Base-by-base conservation (phyloP, 2,888 invertebrate species). In the Rotaria sp. region DNA sequence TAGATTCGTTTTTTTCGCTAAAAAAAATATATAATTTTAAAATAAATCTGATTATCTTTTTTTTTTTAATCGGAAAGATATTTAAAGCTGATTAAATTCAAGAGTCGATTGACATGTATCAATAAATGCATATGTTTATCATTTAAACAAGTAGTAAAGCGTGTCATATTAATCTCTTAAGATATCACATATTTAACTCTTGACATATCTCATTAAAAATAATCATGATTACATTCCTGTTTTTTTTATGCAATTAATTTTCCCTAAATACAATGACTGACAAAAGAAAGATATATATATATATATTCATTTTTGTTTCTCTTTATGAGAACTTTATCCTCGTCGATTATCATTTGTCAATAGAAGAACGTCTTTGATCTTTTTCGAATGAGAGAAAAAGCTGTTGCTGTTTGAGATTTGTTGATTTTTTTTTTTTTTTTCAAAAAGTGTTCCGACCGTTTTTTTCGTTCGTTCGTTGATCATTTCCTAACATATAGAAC, bases 371-470 rank as follows among this genome's bases (percentile, higher is more conserved):
- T 57, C 57, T 57, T 57, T 57, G 57, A 57, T 57, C 57, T 57
- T 57, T 26, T 13, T n/a, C 8, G 11, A 24, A 24, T 18, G 26
- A 57, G 57, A 57, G 18, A 57, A 26, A 57, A 57, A 57, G 57
- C 57, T 57, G 57, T 57, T 57, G 57, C 57, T 57, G 57, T n/a
- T 57, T 57, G 57, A 57, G n/a, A 50, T 50, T 50, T 18, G 50
- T 50, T 18, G n/a, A n/a, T n/a, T 50, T 50, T 18, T 50, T 50
- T 50, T 18, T 45, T 5, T 24, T 24, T 55, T 18, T 55, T 55
- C 52, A 57, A 57, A 57, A 57, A 57, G n/a, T 57, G 57, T 57
- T 57, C n/a, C n/a, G 57, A 57, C 57, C 57, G 57, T 57, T 57
- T 26, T 57, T 57, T 57, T 57, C 57, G 57, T 57, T 57, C 57